Evolutionary conservation across 2,113 vertebrate genomes (phyloP).

Genomic region (Dunckerocampus dactyliophorus): DNA sequence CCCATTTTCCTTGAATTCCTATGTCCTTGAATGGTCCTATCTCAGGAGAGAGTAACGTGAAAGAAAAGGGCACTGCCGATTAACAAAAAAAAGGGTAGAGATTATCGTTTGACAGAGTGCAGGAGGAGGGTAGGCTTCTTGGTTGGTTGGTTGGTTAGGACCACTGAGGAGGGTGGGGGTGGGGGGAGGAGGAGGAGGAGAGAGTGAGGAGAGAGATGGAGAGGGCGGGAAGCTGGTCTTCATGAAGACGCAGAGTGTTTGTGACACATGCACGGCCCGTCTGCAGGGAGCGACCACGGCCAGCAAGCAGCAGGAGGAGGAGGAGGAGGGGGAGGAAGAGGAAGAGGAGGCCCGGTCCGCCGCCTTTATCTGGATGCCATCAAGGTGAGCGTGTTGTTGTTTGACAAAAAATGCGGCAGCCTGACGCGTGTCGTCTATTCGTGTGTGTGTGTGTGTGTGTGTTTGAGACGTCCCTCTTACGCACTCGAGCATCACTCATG

Average conservation of each 20-base stretch:
- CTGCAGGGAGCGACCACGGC: constrained; percentile 48
- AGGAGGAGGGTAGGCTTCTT: constrained; percentile 50
- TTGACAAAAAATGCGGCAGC: constrained; percentile 31
- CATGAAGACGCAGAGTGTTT: constrained; percentile 52
- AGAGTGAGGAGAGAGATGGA: constrained; percentile 43
- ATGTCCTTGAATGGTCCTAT: constrained; percentile 33
- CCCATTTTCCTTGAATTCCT: background rate
- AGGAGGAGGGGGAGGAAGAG: constrained; percentile 16
- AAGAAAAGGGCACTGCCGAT: constrained; percentile 5
- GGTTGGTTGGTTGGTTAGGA: constrained; percentile 44
- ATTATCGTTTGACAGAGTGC: background rate
- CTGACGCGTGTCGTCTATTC: constrained; percentile 10
- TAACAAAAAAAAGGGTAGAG: background rate
- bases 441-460: constrained; percentile 15
- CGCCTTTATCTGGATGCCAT: constrained; percentile 55
- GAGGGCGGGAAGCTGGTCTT: constrained; percentile 54
- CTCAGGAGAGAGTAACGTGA: background rate
- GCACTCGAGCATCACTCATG: background rate
- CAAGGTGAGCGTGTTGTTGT: constrained; percentile 66
- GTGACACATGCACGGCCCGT: constrained; percentile 50
- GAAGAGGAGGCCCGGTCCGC: constrained; percentile 43
- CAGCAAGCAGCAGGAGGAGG: constrained; percentile 20
- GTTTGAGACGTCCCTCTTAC: constrained; percentile 6
- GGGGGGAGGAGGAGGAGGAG: constrained; percentile 32
- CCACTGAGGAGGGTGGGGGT: constrained; percentile 51